Conservation (phyloP, 2,797 vertebrate species). For the Onychomys torridus region DNA sequence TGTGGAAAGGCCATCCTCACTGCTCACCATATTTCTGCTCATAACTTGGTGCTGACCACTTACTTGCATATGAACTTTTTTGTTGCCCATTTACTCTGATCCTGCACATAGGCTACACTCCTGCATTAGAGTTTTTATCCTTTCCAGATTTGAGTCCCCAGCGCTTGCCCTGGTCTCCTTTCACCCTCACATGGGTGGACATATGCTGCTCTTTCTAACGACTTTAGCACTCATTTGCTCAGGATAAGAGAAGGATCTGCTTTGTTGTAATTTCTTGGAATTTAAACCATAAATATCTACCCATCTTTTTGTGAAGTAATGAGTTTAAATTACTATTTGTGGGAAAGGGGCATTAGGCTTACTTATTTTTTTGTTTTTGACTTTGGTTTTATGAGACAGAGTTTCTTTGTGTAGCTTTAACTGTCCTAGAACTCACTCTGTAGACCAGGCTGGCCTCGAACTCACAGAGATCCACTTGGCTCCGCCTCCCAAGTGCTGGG, state of each 20-base stretch:
- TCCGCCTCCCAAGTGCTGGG: too few species aligned
- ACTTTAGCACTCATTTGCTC: conserved; percentile 11
- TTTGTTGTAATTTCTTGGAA: conserved; percentile 42
- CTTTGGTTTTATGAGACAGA: not conserved
- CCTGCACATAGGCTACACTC: not conserved
- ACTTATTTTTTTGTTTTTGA: not conserved
- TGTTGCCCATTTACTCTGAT: not conserved
- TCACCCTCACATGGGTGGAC: not conserved
- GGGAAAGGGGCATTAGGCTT: too few species aligned
- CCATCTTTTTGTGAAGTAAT: conserved; percentile 20
- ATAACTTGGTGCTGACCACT: not conserved
- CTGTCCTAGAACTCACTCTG: too few species aligned
- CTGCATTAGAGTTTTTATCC: too few species aligned
- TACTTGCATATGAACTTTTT: not conserved
- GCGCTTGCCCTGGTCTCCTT: not conserved
- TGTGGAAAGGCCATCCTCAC: not conserved
- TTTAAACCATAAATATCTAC: not conserved
- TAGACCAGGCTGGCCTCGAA: too few species aligned
- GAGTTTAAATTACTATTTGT: conserved; percentile 16
- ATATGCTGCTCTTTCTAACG: not conserved
- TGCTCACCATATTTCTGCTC: not conserved
- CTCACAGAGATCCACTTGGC: too few species aligned
- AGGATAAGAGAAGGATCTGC: not conserved
- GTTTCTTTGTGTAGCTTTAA: too few species aligned
- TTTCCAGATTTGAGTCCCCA: too few species aligned